Conservation (phyloP, 2,888 invertebrate species). For the Ashinkailepas kermadecensis region DNA sequence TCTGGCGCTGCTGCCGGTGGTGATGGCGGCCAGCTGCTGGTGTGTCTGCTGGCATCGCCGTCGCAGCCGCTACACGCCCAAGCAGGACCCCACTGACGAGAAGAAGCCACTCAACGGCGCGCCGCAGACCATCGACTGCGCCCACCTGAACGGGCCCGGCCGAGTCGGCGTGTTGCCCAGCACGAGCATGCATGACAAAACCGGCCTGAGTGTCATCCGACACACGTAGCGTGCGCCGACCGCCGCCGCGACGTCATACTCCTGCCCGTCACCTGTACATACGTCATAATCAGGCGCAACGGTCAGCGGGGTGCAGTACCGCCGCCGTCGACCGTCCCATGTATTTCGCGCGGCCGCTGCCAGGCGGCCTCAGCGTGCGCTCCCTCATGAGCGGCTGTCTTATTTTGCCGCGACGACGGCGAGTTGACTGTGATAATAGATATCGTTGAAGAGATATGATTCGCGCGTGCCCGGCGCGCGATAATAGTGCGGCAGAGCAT, state of each 20-base stretch:
- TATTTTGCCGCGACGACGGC: not conserved
- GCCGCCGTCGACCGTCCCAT: too few species aligned
- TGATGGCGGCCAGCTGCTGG: not conserved
- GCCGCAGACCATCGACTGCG: not conserved
- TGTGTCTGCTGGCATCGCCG: not conserved
- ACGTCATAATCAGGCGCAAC: too few species aligned
- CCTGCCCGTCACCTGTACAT: not conserved
- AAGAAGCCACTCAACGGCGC: slow-evolving; percentile 2
- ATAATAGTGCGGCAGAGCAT: too few species aligned
- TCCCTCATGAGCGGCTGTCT: too few species aligned
- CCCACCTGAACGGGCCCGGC: not conserved
- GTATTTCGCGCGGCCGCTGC: too few species aligned
- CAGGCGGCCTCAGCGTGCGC: too few species aligned
- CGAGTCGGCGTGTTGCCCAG: not conserved
- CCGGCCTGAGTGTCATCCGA: not conserved
- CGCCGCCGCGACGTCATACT: not conserved
- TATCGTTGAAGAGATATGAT: not conserved
- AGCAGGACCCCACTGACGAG: not conserved
- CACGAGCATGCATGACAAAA: not conserved
- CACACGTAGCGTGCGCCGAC: not conserved
- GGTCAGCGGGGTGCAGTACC: too few species aligned
- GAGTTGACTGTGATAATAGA: not conserved
- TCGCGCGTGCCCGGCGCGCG: not conserved
- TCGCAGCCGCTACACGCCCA: not conserved
- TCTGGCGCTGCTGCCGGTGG: not conserved